Percentiles rank a stretch among this genome's conserved stretches.
These are phyloP conservation scores for Falco concolor DNA, from an alignment of 2,797 vertebrate genomes.

Conservation along the genomic window DNA sequence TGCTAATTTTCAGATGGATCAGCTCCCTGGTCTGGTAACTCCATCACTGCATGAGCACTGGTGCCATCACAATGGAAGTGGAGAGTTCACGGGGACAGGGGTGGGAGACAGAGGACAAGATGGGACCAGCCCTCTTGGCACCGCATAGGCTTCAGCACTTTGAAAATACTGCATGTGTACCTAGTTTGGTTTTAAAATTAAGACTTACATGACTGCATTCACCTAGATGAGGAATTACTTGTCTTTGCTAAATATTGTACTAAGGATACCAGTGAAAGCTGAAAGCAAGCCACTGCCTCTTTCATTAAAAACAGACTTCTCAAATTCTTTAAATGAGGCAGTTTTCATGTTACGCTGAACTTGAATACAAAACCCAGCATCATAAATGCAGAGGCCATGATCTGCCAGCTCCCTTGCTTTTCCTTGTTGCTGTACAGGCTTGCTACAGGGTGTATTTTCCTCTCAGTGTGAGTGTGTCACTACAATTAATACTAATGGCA, in stretches of 20 bases:
- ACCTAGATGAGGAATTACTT: background rate
- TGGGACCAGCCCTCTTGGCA: background rate
- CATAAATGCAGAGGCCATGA: background rate
- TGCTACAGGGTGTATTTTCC: background rate
- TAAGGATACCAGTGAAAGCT: background rate
- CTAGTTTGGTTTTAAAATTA: background rate
- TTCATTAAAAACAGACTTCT: background rate
- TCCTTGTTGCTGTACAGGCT: background rate
- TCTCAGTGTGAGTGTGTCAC: background rate
- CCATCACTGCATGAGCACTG: background rate
- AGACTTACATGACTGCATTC: background rate
- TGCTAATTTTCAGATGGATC: background rate
- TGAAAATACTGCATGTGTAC: background rate
- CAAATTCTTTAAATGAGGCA: background rate
- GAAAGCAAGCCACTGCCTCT: background rate
- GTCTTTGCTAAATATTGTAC: background rate
- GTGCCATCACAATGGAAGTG: background rate
- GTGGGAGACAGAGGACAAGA: background rate
- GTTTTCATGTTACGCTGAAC: background rate
- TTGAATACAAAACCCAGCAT: background rate
- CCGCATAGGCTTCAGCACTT: background rate
- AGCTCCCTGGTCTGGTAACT: background rate
- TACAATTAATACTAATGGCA: constrained; percentile 19
- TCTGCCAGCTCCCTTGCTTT: background rate
- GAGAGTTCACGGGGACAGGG: fast-evolving